Conservation (phyloP, 2,888 invertebrate species). For the Notocelia uddmanniana region DNA sequence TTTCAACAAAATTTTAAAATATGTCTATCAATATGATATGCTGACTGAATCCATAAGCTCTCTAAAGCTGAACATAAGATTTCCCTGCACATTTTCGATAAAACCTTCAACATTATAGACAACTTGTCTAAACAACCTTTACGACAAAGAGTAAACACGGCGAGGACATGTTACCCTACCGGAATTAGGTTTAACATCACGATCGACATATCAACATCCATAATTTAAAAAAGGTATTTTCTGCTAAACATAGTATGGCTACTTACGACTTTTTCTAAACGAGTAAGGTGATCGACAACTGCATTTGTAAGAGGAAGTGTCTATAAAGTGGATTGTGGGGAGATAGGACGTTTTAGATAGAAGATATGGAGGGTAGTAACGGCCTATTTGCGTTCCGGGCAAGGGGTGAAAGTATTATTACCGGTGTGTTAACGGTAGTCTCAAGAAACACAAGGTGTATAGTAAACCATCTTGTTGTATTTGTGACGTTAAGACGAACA, state of each 20-base stretch:
- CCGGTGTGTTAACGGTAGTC: constrained; percentile 50
- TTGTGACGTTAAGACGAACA: background rate
- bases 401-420: constrained; percentile 66
- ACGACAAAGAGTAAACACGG: constrained; percentile 69
- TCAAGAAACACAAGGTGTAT: constrained; percentile 15
- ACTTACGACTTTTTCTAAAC: background rate
- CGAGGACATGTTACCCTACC: constrained; percentile 73
- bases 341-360: constrained; percentile 19
- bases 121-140: constrained; percentile 53
- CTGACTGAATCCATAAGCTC: background rate
- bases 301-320: constrained; percentile 22
- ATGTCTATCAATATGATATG: background rate
- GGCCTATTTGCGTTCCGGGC: constrained; percentile 68
- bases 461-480: constrained; percentile 11
- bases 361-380: constrained; percentile 30
- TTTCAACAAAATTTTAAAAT: background rate
- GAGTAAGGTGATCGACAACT: constrained; percentile 18
- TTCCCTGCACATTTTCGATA: constrained; percentile 16
- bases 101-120: constrained; percentile 28
- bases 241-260: background rate
- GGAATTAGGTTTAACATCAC: constrained; percentile 84
- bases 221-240: background rate
- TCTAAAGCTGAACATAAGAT: background rate
- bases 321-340: constrained; percentile 16
- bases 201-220: constrained; percentile 76